Evolutionary conservation across 1,140 invertebrate genomes (phyloP).

Genomic region (Camponotus vicinus): DNA sequence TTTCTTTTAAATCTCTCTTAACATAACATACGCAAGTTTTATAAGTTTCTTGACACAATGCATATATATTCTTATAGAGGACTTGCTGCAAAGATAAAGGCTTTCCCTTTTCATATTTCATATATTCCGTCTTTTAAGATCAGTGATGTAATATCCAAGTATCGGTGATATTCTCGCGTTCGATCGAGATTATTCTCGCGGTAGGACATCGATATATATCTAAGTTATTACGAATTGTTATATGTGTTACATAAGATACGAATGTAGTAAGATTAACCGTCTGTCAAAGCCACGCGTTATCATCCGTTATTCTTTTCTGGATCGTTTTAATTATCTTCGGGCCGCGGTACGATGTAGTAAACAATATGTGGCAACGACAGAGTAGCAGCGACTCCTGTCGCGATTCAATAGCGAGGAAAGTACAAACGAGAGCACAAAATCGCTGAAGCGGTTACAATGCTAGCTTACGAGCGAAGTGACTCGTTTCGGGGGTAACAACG

Average conservation of each 20-base stretch:
- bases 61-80: not conserved
- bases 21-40: not conserved
- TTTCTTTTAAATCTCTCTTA: not conserved
- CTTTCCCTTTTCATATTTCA: not conserved
- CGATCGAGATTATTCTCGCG: conserved; percentile 11
- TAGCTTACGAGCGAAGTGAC: conserved; percentile 56
- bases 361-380: conserved; percentile 38
- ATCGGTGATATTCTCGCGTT: conserved; percentile 82
- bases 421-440: conserved; percentile 62
- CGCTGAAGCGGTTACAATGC: conserved; percentile 54
- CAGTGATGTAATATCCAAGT: conserved; percentile 83
- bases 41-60: conserved; percentile 16
- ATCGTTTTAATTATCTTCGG: conserved; percentile 52
- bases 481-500: conserved; percentile 52
- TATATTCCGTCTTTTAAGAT: conserved; percentile 47
- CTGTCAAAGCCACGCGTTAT: not conserved
- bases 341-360: conserved; percentile 36
- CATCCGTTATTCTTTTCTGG: not conserved
- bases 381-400: conserved; percentile 15
- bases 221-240: not conserved
- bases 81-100: conserved; percentile 27
- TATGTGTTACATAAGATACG: not conserved
- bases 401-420: conserved; percentile 37
- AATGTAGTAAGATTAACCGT: not conserved
- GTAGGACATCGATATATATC: not conserved